Conservation (phyloP, 2,888 invertebrate genomes). For the Actias luna region DNA sequence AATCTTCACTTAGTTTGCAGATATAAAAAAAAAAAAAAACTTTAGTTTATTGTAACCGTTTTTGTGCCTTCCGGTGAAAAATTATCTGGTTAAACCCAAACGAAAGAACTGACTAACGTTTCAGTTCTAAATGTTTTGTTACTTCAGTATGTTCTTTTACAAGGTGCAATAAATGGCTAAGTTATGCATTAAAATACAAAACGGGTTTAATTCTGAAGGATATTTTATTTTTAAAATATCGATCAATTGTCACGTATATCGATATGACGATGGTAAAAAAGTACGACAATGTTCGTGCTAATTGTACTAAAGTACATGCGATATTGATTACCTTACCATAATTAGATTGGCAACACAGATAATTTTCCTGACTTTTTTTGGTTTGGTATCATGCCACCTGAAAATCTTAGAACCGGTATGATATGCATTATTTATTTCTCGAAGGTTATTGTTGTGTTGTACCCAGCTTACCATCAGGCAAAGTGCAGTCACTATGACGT, state of each 20-base stretch:
- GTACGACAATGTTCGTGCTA: background rate
- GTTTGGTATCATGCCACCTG: too few relatives aligned
- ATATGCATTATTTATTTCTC: too few relatives aligned
- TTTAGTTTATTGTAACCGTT: background rate
- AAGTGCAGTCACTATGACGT: too few relatives aligned
- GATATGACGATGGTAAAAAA: background rate
- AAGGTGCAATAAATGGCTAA: background rate
- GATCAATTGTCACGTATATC: background rate
- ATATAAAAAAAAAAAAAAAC: background rate
- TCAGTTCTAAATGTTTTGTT: background rate
- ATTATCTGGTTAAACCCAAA: background rate
- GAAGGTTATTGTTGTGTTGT: too few relatives aligned
- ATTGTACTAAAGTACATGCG: too few relatives aligned
- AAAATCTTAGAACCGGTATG: too few relatives aligned
- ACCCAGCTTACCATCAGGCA: too few relatives aligned
- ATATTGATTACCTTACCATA: too few relatives aligned
- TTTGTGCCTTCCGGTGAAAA: background rate
- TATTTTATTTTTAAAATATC: background rate
- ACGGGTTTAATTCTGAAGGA: background rate
- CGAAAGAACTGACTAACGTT: background rate
- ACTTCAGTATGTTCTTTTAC: background rate
- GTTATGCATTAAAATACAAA: background rate
- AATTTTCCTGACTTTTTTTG: too few relatives aligned
- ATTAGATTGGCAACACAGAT: too few relatives aligned
- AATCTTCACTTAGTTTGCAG: conserved; percentile 1